These are phyloP conservation scores for Drosophila saltans DNA, from an alignment of 1,140 invertebrate genomes.

Conservation along the genomic window DNA sequence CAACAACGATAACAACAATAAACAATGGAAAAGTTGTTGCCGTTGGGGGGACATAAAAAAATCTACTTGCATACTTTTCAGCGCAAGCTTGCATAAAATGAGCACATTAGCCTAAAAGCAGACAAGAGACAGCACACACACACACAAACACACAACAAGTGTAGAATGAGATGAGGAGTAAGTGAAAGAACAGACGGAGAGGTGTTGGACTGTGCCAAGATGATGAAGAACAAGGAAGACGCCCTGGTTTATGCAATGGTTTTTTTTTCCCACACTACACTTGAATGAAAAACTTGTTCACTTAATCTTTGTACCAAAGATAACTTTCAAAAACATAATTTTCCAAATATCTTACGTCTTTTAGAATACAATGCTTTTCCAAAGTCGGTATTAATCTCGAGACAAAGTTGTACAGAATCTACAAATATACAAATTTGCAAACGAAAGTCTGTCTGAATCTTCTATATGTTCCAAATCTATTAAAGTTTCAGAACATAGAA, in stretches of 20 bases:
- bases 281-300: neutral
- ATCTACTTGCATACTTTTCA: conserved; percentile 46
- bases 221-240: conserved; percentile 28
- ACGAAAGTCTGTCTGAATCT: too few species aligned
- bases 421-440: too few species aligned
- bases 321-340: too few species aligned
- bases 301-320: too few species aligned
- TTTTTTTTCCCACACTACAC: conserved; percentile 28
- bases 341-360: too few species aligned
- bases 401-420: too few species aligned
- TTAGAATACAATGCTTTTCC: too few species aligned
- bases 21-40: conserved; percentile 52
- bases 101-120: conserved; percentile 68
- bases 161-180: neutral
- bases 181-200: neutral
- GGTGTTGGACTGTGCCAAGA: conserved; percentile 49
- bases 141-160: neutral
- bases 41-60: conserved; percentile 41
- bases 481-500: too few species aligned
- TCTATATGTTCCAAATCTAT: too few species aligned
- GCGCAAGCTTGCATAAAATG: conserved; percentile 54
- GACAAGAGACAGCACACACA: conserved; percentile 23
- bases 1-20: conserved; percentile 26
- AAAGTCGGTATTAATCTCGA: too few species aligned
- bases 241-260: conserved; percentile 30